Conservation (phyloP, 2,888 invertebrate species). For the Cataglyphis rosenhaueri region DNA sequence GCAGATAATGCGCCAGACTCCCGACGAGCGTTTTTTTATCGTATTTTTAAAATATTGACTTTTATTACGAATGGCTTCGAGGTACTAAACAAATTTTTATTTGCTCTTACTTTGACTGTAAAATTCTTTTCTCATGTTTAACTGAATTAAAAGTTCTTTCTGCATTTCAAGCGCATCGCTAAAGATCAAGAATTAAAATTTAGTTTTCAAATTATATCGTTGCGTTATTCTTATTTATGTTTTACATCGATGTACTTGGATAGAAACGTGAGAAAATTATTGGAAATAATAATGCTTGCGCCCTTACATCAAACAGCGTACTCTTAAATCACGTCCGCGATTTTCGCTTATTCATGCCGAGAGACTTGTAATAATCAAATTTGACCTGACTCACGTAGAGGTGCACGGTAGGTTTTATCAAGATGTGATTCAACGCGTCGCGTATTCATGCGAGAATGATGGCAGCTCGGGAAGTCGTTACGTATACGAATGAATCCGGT, state of each 20-base stretch:
- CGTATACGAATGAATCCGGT: conserved; percentile 52
- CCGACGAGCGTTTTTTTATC: conserved; percentile 55
- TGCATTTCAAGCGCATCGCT: background rate
- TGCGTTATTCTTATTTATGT: background rate
- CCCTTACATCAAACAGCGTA: background rate
- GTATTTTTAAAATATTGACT: conserved; percentile 63
- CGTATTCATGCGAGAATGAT: conserved; percentile 52
- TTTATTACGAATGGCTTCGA: conserved; percentile 55
- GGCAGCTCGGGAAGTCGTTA: conserved; percentile 46
- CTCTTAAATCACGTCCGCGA: conserved; percentile 6
- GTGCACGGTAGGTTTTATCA: conserved; percentile 36
- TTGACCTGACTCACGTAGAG: conserved; percentile 40
- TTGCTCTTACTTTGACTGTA: background rate
- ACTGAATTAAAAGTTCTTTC: background rate
- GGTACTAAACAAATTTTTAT: background rate
- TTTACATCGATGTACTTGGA: background rate
- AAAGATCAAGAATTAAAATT: background rate
- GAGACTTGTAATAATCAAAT: conserved; percentile 41
- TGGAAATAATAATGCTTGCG: conserved; percentile 1
- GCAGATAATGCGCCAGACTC: conserved; percentile 69
- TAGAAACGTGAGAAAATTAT: background rate
- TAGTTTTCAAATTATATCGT: background rate
- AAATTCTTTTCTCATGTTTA: background rate
- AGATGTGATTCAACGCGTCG: conserved; percentile 50
- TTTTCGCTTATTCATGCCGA: conserved; percentile 24